These are phyloP conservation scores for Aspidiotus rigidus DNA, from an alignment of 2,888 invertebrate genomes.

Conservation along the genomic window DNA sequence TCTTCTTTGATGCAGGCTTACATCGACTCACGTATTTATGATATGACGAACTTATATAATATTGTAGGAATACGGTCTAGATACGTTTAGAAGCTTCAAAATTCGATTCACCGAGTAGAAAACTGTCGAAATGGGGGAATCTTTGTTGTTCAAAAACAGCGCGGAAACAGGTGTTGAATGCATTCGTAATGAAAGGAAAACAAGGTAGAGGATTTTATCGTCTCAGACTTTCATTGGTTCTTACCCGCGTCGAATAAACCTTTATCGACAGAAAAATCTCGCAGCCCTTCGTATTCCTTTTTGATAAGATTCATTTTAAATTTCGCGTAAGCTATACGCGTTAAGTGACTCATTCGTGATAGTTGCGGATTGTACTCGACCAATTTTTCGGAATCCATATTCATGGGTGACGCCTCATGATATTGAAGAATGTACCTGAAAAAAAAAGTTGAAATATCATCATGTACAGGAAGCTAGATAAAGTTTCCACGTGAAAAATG, in stretches of 20 bases:
- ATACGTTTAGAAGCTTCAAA: too few species aligned
- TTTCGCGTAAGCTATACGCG: conserved; percentile 76
- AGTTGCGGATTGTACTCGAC: conserved; percentile 74
- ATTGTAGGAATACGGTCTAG: too few species aligned
- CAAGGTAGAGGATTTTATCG: too few species aligned
- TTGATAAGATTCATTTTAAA: conserved; percentile 70
- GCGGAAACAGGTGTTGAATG: too few species aligned
- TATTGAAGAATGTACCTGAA: conserved; percentile 54
- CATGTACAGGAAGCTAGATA: not conserved
- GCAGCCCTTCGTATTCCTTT: conserved; percentile 46
- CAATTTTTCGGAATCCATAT: conserved; percentile 63
- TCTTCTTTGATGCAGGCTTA: too few species aligned
- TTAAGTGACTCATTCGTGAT: conserved; percentile 62
- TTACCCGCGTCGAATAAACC: conserved; percentile 1
- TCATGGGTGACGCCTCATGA: conserved; percentile 52
- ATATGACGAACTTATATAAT: too few species aligned
- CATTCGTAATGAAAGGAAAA: too few species aligned
- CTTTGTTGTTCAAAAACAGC: too few species aligned
- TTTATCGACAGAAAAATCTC: conserved; percentile 37
- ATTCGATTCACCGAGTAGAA: too few species aligned
- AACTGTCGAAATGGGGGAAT: too few species aligned
- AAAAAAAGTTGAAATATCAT: not conserved
- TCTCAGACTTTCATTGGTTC: too few species aligned
- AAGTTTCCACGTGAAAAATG: not conserved
- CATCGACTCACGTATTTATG: too few species aligned